phyloP scores from a whole-genome alignment of 2,113 vertebrate species.

The Hemicordylus capensis region DNA sequence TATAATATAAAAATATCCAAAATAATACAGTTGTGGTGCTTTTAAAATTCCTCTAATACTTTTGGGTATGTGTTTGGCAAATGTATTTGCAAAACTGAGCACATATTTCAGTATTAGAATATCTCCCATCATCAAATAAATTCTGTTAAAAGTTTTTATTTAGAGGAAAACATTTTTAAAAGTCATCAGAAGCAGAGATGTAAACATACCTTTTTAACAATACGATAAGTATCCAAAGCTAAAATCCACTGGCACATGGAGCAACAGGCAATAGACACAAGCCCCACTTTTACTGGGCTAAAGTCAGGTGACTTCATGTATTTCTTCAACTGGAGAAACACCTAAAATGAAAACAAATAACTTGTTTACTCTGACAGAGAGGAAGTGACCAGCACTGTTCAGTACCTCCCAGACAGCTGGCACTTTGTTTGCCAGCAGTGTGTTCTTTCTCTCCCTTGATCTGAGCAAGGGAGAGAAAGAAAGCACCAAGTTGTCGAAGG shows the following conservation, averaged over 20 bases:
- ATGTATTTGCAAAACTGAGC: neutral
- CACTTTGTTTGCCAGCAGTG: too few species aligned
- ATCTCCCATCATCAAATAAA: neutral
- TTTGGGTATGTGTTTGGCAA: neutral
- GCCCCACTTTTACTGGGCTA: conserved; percentile 68
- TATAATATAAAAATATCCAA: neutral
- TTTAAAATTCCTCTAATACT: neutral
- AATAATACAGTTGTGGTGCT: neutral
- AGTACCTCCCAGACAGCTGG: too few species aligned
- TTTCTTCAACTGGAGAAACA: conserved; percentile 63
- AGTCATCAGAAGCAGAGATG: neutral
- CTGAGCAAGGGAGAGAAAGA: too few species aligned
- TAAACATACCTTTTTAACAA: conserved; percentile 67
- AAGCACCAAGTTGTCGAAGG: too few species aligned
- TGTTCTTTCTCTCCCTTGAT: too few species aligned
- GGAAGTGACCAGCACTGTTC: too few species aligned
- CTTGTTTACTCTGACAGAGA: too few species aligned
- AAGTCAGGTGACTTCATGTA: conserved; percentile 67
- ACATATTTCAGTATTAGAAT: neutral
- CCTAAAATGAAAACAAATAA: conserved; percentile 56
- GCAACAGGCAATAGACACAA: conserved; percentile 72
- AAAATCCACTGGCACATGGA: conserved; percentile 76
- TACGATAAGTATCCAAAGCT: conserved; percentile 70
- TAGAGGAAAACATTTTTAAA: neutral
- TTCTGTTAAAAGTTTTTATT: neutral